Evolutionary conservation across 1,140 invertebrate species (phyloP), one percentile per base, ranked within the genome.

Genomic region (Ips typographus): DNA sequence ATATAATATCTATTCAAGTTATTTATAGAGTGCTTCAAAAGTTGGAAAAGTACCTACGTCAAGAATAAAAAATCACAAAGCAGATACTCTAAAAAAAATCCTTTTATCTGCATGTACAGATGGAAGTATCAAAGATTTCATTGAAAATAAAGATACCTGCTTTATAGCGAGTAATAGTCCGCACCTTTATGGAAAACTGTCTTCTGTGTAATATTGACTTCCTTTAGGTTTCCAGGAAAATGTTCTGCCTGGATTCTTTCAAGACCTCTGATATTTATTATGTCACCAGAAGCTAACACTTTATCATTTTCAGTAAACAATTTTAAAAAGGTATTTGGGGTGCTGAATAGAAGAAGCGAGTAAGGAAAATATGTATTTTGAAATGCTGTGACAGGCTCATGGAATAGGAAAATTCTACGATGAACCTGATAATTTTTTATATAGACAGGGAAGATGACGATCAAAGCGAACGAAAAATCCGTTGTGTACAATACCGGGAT

Each of bases 261-360:
- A 55, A 22, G 52, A 55, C 52, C 37, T 52, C 51, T 55, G 41
- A 56, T 56, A 65, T 53, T 56, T 51, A 43, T 65, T 55, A 55
- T 52, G 22, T 65, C n/a, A 41, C 53, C 51, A 56, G 49, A 53
- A 43, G 40, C 51, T 65, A 43, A 55, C 63, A 43, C 63, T 65
- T 65, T 51, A 55, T 65, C 63, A 65, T 51, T 41, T 65, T 52
- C 63, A 36, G 51, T 65, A 52, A 53, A 52, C 53, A 56, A 65
- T 65, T 65, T 53, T 65, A 65, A 65, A 53, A 41, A 51, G 64
- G 64, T 66, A 57, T 59, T 59, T 59, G 38, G 8, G 40, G 42
- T 40, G 40, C 40, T 39, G n/a, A 59, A 41, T 59, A 59, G 42
- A 59, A 59, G 40, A 8, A 7, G 2, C 40, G 40, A 39, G 42